Evolutionary conservation across 2,888 invertebrate species (phyloP), one percentile per base, ranked within the genome.

Genomic region (Xiphydria camelus): DNA sequence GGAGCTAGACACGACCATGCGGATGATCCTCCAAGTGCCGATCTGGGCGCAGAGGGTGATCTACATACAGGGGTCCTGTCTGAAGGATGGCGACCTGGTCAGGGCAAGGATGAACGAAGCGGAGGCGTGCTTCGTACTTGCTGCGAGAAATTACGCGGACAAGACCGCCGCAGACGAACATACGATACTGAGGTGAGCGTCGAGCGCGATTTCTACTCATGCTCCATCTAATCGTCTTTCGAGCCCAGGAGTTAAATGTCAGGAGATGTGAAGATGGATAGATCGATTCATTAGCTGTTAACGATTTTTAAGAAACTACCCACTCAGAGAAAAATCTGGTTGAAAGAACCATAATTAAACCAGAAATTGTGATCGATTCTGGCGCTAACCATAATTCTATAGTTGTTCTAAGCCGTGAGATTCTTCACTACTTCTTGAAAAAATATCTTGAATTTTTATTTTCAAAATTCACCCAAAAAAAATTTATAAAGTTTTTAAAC

Each of bases 41-140:
- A 91, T 96, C 66, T 97, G 97, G 97, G 94, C 95, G 7, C 94
- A 95, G 74, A 82, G 97, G 54, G 97, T 98, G 43, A 95, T 97
- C 71, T 98, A 95, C 77, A 74, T 75, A 52, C 89, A 96, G 79
- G 97, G 97, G 23, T 96, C 97, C 19, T 97, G 96, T 67, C 80
- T 97, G 52, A 96, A 97, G 77, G 98, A 98, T 74, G 90, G 90
- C 2, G 98, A 98, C 77, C 80, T 99, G 57, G 92, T 91, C 34
- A 81, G 98, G 55, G 97, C 97, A 29, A 84, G 97, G 54, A 95
- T 98, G 91, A 93, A 92, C 74, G 95, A 96, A 70, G 96, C 98
- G 0, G 94, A 96, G 73, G 96, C 97, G 0, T 97, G 97, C 75
- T 98, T 98, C 73, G 92, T 98, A 59, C 80, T 98, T 29, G 95